Conservation (phyloP, 2,797 vertebrate genomes). For the Artibeus lituratus region DNA sequence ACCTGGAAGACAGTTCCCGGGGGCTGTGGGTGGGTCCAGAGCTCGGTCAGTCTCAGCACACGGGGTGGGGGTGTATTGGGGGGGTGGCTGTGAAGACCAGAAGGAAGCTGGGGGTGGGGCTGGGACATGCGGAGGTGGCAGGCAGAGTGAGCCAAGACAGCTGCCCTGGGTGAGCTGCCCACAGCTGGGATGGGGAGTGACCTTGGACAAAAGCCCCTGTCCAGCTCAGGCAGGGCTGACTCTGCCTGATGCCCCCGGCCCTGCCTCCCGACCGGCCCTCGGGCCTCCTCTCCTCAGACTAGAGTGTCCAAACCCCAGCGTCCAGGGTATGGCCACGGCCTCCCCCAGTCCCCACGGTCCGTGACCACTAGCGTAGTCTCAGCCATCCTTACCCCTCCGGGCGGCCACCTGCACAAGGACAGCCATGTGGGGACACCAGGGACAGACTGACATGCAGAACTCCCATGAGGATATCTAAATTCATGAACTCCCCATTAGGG, state of each 20-base stretch:
- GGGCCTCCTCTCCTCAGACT: not conserved
- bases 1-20: rapidly evolving
- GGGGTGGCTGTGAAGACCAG: not conserved
- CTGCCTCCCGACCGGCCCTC: not conserved
- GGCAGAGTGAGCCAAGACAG: not conserved
- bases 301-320: not conserved
- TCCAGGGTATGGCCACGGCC: not conserved
- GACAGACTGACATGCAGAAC: not conserved
- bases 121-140: rapidly evolving
- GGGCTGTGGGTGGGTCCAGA: no score
- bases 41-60: rapidly evolving
- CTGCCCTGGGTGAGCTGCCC: not conserved
- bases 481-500: rapidly evolving
- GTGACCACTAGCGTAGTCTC: rapidly evolving
- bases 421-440: not conserved
- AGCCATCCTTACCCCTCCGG: not conserved
- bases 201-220: not conserved
- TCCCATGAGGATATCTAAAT: not conserved
- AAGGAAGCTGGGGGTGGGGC: not conserved
- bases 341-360: not conserved
- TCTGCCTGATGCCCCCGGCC: not conserved
- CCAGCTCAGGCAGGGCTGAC: not conserved
- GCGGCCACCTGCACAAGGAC: rapidly evolving
- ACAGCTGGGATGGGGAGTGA: not conserved
- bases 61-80: rapidly evolving